phyloP scores from a whole-genome alignment of 1,140 invertebrate species.

The Drosophila sechellia region DNA sequence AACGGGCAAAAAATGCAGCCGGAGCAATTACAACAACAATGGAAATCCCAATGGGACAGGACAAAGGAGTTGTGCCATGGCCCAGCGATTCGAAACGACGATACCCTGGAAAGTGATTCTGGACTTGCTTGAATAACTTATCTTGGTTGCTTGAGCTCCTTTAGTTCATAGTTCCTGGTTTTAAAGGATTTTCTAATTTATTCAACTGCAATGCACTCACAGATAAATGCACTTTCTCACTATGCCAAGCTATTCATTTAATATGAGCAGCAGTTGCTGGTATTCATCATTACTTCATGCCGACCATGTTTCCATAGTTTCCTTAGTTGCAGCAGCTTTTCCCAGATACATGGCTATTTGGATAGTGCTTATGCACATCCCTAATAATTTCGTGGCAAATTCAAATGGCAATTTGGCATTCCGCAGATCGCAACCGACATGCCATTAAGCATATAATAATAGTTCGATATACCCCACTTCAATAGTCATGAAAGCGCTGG shows the following conservation, averaged over 20 bases:
- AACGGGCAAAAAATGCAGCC: constrained; percentile 9
- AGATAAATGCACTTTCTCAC: no score
- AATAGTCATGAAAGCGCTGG: not conserved
- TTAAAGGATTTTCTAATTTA: no score
- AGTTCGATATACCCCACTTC: not conserved
- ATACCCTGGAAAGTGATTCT: not conserved
- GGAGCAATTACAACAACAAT: constrained; percentile 45
- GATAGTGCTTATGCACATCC: not conserved
- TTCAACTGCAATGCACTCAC: no score
- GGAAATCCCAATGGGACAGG: constrained; percentile 8
- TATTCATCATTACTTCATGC: no score
- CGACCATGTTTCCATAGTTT: no score
- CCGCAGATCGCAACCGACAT: not conserved
- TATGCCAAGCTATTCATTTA: no score
- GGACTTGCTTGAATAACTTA: no score
- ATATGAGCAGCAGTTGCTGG: no score
- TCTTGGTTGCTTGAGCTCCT: no score
- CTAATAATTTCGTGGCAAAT: not conserved
- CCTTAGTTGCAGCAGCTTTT: no score
- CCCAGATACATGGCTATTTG: no score
- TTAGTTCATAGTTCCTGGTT: no score
- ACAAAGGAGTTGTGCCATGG: constrained; percentile 4
- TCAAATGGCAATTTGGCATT: not conserved
- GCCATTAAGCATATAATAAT: not conserved
- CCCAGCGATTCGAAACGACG: not conserved